Percentiles rank a stretch among this genome's conserved stretches.
Conservation (phyloP, 2,888 invertebrate species). For the Colletes collaris region DNA sequence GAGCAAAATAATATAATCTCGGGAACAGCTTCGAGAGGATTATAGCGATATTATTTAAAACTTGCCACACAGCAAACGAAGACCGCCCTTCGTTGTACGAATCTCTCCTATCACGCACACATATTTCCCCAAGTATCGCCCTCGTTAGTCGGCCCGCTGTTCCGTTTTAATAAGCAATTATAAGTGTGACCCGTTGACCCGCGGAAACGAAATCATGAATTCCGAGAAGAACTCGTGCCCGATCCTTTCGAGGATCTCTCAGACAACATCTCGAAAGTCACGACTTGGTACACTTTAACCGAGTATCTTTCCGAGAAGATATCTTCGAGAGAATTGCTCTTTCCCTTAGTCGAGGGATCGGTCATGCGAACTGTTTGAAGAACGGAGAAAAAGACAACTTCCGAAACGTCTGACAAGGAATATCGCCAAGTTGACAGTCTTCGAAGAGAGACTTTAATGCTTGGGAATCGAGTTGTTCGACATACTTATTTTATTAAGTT, state of each 20-base stretch:
- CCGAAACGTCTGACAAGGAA: background rate
- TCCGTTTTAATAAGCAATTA: constrained; percentile 69
- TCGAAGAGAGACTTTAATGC: too few relatives aligned
- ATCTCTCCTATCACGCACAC: constrained; percentile 5
- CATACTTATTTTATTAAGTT: too few relatives aligned
- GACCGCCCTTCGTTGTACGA: background rate
- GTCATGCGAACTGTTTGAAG: background rate
- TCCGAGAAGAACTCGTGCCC: constrained; percentile 62
- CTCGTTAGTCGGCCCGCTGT: constrained; percentile 45
- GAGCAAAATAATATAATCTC: background rate
- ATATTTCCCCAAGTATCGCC: constrained; percentile 26
- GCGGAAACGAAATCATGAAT: constrained; percentile 55
- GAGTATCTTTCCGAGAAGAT: constrained; percentile 43
- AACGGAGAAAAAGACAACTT: background rate
- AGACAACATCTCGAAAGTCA: constrained; percentile 56
- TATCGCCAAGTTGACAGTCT: too few relatives aligned
- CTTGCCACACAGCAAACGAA: background rate
- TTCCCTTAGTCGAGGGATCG: constrained; percentile 2
- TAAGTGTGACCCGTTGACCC: constrained; percentile 59
- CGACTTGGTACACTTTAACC: constrained; percentile 58
- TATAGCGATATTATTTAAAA: background rate
- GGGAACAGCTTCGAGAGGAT: background rate
- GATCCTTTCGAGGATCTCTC: constrained; percentile 54
- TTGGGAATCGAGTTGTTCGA: too few relatives aligned
- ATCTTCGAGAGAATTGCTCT: constrained; percentile 22